Percentiles rank a stretch among this genome's conserved stretches.
Evolutionary conservation across 2,888 invertebrate genomes (phyloP).

Genomic region (Synergus umbraculus): DNA sequence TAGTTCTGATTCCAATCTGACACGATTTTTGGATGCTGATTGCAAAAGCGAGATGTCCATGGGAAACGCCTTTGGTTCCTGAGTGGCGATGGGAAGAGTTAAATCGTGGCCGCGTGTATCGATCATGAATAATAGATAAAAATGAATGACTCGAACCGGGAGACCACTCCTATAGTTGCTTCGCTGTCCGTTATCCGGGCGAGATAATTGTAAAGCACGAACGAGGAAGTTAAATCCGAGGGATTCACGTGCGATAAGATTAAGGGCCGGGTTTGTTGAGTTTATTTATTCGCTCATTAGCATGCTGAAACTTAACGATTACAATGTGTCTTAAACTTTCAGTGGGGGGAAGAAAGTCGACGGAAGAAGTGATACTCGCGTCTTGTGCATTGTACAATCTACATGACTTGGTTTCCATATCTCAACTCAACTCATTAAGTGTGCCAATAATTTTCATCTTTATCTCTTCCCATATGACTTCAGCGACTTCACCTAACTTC

Average conservation of each 20-base stretch:
- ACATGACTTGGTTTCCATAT: slow-evolving; percentile 2
- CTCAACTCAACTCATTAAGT: not conserved
- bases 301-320: slow-evolving; percentile 45
- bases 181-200: slow-evolving; percentile 55
- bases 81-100: slow-evolving; percentile 12
- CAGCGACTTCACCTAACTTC: not conserved
- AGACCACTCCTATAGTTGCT: slow-evolving; percentile 56
- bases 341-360: not conserved
- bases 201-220: slow-evolving; percentile 58
- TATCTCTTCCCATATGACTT: not conserved
- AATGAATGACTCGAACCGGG: slow-evolving; percentile 49
- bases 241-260: slow-evolving; percentile 48
- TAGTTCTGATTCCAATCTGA: not conserved
- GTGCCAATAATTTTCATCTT: not conserved
- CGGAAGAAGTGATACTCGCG: not conserved
- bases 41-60: not conserved
- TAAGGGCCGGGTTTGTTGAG: slow-evolving; percentile 42
- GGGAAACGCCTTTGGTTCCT: slow-evolving; percentile 21
- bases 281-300: slow-evolving; percentile 55
- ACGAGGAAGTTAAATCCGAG: slow-evolving; percentile 58
- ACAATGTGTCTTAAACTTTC: slow-evolving; percentile 29
- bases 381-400: not conserved
- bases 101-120: slow-evolving; percentile 31
- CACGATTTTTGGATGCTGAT: not conserved
- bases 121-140: slow-evolving; percentile 45